Evolutionary conservation across 2,797 vertebrate species (phyloP), one percentile per base, ranked within the genome.

Genomic region (Craterocephalus amniculus): DNA sequence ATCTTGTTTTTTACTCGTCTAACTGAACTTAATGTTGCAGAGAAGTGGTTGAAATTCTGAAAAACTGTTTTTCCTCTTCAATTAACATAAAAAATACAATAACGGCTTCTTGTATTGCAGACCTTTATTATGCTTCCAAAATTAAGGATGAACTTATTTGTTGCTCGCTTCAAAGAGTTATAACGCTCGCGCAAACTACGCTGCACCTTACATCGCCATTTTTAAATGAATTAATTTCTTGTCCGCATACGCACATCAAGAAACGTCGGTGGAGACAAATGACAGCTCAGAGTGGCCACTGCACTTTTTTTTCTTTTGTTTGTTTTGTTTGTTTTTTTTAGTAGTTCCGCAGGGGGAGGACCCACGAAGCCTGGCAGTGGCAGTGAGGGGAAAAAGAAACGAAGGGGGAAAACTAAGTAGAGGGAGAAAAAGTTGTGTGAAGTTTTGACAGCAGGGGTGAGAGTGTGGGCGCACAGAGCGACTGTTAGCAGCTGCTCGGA

Each of bases 371-470:
- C 58, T 31, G 68, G 31, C 29, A 31, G 29, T 57, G 71, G 26
- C 24, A 57, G 26, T 43, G 40, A 43, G 43, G 20, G 2, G 7
- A 10, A n/a, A 9, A 58, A 63, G 48, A 58, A 66, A 38, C 11
- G 14, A 31, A 31, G 48, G 55, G 63, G 14, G 22, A 51, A 24
- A 51, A 43, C 13, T 2, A n/a, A 8, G 32, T 43, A 31, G 62
- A 40, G 57, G n/a, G 56, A 31, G 54, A 57, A 67, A 85, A 89
- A 91, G 75, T 90, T 89, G 80, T 56, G 80, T 56, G 80, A 88
- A 60, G 92, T 90, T 49, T 61, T 59, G 58, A 70, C 73, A 58
- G 45, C 8, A 72, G 58, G 72, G 61, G 32, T 45, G 35, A 83
- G 61, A 69, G 49, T 83, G 66, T 56, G 40, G 32, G 31, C 54